Evolutionary conservation across 2,797 vertebrate species (phyloP).

Genomic region (Microchirus variegatus): DNA sequence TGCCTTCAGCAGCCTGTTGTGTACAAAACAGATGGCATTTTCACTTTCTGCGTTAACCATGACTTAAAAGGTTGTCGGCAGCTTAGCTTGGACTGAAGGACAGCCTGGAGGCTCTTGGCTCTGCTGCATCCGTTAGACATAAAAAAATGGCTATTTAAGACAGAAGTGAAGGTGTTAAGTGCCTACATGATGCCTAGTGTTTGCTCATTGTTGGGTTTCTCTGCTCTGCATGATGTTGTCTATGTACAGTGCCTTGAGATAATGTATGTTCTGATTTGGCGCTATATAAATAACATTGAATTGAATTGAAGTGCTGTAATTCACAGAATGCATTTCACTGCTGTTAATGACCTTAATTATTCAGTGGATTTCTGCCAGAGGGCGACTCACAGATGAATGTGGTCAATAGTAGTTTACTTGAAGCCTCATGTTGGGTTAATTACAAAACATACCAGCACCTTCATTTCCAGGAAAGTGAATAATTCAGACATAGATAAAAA

Average conservation of each 20-base stretch:
- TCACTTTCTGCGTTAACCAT: neutral
- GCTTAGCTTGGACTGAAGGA: neutral
- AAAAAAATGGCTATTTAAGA: slow-evolving; percentile 24
- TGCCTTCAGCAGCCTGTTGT: neutral
- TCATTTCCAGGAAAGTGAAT: slow-evolving; percentile 33
- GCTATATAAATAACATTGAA: too few species aligned
- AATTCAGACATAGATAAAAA: slow-evolving; percentile 45
- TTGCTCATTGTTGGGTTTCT: too few species aligned
- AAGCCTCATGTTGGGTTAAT: slow-evolving; percentile 44
- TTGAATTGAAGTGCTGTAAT: slow-evolving; percentile 35
- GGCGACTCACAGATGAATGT: slow-evolving; percentile 29
- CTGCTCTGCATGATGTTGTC: too few species aligned
- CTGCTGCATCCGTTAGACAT: slow-evolving; percentile 14
- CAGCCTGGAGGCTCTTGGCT: neutral
- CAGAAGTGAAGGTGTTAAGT: slow-evolving; percentile 39
- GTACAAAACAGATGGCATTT: neutral
- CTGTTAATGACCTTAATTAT: slow-evolving; percentile 43
- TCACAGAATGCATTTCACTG: slow-evolving; percentile 45
- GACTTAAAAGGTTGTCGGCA: slow-evolving; percentile 1
- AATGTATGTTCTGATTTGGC: too few species aligned
- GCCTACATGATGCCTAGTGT: too few species aligned
- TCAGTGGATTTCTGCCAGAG: slow-evolving; percentile 46
- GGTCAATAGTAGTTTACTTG: slow-evolving; percentile 20
- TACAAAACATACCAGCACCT: slow-evolving; percentile 22
- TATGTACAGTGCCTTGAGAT: too few species aligned